Evolutionary conservation across 2,113 vertebrate species (phyloP).

Genomic region (Sebastes fasciatus): DNA sequence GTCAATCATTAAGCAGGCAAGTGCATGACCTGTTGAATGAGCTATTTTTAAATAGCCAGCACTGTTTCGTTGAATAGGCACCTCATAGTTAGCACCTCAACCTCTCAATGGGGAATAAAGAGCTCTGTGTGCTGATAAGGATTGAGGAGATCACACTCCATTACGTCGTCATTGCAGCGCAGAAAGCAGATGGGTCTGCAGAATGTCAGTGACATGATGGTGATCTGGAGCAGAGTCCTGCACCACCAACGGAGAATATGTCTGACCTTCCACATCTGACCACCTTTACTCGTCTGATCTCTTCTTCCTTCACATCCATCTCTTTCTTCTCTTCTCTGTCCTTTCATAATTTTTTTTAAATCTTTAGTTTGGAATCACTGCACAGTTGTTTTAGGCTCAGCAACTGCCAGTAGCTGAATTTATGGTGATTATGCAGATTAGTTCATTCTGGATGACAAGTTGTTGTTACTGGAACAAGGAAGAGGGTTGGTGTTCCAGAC

Average conservation of each 20-base stretch:
- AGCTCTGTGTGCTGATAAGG: conserved; percentile 30
- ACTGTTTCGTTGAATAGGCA: conserved; percentile 6
- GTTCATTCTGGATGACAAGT: conserved; percentile 25
- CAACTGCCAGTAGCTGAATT: neutral
- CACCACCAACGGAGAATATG: neutral
- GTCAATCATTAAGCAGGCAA: conserved; percentile 50
- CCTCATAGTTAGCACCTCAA: neutral
- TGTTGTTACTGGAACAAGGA: conserved; percentile 25
- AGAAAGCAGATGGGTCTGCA: conserved; percentile 22
- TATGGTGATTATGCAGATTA: conserved; percentile 29
- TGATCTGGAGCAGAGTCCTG: conserved; percentile 20
- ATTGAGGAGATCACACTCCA: conserved; percentile 15
- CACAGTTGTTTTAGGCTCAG: conserved; percentile 36
- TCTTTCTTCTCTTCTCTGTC: neutral
- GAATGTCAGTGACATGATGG: conserved; percentile 34
- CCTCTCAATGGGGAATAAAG: conserved; percentile 20
- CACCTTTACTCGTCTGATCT: conserved; percentile 5
- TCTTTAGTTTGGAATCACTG: conserved; percentile 14
- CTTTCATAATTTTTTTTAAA: neutral
- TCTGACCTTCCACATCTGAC: conserved; percentile 40
- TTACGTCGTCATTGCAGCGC: conserved; percentile 17
- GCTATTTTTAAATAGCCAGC: conserved; percentile 40
- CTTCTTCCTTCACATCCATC: neutral
- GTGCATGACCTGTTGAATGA: conserved; percentile 50
- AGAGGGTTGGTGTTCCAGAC: conserved; percentile 14